Evolutionary conservation across 2,888 invertebrate genomes (phyloP).

Genomic region (Balanococcus diminutus): DNA sequence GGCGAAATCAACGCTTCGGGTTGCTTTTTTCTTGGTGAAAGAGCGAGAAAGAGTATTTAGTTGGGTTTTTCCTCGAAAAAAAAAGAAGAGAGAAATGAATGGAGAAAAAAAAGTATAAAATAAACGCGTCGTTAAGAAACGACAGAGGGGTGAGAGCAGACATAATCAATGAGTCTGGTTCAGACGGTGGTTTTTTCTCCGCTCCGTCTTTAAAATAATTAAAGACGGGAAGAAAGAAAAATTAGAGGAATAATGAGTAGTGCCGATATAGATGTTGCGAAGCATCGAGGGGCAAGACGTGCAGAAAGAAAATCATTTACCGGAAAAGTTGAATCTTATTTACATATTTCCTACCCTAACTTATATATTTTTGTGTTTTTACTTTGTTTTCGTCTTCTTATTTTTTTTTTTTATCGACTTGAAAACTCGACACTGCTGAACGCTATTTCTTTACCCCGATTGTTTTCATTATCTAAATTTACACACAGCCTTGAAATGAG

Average conservation of each 20-base stretch:
- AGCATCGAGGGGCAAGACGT: conserved; percentile 8
- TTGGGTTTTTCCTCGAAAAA: conserved; percentile 3
- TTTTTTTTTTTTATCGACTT: conserved; percentile 18
- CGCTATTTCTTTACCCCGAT: not conserved
- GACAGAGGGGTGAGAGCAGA: conserved; percentile 46
- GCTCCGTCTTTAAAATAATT: conserved; percentile 51
- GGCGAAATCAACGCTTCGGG: conserved; percentile 50
- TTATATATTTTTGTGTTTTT: conserved; percentile 50
- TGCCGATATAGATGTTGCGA: conserved; percentile 34
- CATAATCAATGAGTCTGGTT: conserved; percentile 55
- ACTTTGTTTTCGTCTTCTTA: conserved; percentile 21
- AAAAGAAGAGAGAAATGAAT: conserved; percentile 34
- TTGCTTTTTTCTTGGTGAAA: conserved; percentile 38
- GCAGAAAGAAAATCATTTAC: conserved; percentile 50
- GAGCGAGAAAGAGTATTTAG: conserved; percentile 28
- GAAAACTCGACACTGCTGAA: not conserved
- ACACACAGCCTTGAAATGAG: not conserved
- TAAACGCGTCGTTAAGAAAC: conserved; percentile 42
- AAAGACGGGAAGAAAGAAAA: conserved; percentile 51
- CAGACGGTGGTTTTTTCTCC: conserved; percentile 49
- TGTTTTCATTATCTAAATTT: conserved; percentile 34
- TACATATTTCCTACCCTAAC: conserved; percentile 55
- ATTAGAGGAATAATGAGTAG: conserved; percentile 48
- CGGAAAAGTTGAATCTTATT: conserved; percentile 53
- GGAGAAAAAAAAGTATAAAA: conserved; percentile 46